Conservation (phyloP, 1,140 invertebrate species). For the Macrosteles quadrilineatus region DNA sequence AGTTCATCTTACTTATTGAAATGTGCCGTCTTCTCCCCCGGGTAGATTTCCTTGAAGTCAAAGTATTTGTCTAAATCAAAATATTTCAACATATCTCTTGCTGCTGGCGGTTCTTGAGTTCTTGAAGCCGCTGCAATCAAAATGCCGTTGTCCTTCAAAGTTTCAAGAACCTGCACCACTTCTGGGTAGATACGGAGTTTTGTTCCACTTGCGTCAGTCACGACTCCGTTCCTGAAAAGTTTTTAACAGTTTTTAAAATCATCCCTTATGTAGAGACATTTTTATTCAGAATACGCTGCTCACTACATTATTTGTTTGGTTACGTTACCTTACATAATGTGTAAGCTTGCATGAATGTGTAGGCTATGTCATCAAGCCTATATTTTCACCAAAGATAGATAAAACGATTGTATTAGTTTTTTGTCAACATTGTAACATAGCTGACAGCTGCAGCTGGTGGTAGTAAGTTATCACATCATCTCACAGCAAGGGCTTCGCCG, state of each 20-base stretch:
- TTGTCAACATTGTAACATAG: no score
- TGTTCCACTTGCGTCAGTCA: conserved; percentile 56
- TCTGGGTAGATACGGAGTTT: conserved; percentile 61
- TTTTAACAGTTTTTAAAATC: neutral
- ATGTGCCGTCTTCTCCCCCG: conserved; percentile 68
- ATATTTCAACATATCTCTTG: conserved; percentile 64
- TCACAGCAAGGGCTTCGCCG: no score
- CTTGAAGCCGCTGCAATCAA: conserved; percentile 65
- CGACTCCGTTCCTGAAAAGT: conserved; percentile 47
- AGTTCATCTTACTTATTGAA: conserved; percentile 61
- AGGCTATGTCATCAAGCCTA: no score
- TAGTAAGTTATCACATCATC: no score
- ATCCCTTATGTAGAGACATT: neutral
- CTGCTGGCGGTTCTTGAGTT: conserved; percentile 65
- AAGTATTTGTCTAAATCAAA: conserved; percentile 74
- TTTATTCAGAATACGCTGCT: neutral
- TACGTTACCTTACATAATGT: no score
- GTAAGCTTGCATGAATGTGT: no score
- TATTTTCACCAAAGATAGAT: no score
- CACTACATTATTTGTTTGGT: neutral
- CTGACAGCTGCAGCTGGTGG: no score
- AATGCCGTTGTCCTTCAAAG: conserved; percentile 58
- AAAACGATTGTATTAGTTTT: no score
- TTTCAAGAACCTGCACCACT: conserved; percentile 61
- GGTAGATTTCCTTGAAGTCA: conserved; percentile 72